phyloP scores from a whole-genome alignment of 2,888 invertebrate genomes.

The Agriopis aurantiaria region DNA sequence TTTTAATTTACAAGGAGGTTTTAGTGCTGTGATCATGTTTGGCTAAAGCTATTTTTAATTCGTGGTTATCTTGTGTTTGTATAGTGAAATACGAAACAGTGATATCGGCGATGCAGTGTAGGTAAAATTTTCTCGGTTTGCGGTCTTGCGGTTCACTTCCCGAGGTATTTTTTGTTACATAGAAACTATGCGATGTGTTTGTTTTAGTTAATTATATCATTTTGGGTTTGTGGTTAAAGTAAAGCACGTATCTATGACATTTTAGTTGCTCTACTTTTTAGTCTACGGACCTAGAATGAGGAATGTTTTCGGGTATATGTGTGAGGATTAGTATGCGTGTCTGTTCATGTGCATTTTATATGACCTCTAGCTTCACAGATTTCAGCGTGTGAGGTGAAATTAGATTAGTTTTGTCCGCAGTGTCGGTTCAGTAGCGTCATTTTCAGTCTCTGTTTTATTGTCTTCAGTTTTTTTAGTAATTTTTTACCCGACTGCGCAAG shows the following conservation, averaged over 20 bases:
- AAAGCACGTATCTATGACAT: constrained; percentile 12
- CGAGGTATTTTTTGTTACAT: constrained; percentile 57
- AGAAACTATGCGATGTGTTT: constrained; percentile 31
- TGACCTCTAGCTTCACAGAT: too few relatives aligned
- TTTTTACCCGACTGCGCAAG: too few relatives aligned
- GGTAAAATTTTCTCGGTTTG: constrained; percentile 75
- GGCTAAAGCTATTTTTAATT: constrained; percentile 45
- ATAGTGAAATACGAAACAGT: constrained; percentile 66
- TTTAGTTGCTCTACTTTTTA: constrained; percentile 1
- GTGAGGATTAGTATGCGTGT: too few relatives aligned
- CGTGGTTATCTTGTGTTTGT: constrained; percentile 68
- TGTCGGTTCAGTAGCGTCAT: too few relatives aligned
- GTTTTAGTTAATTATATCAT: constrained; percentile 22
- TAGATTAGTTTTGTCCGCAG: too few relatives aligned
- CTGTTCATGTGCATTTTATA: too few relatives aligned
- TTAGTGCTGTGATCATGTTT: constrained; percentile 15
- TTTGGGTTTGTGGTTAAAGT: constrained; percentile 19
- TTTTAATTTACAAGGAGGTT: constrained; percentile 30
- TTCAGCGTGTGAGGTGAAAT: too few relatives aligned
- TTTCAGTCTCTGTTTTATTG: too few relatives aligned
- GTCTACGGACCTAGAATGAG: background rate
- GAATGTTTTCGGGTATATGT: background rate
- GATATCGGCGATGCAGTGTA: constrained; percentile 67
- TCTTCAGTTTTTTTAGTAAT: too few relatives aligned
- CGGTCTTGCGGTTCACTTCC: constrained; percentile 64